A percentile compares a stretch with the other conserved stretches of the same genome.
Conservation (phyloP, 2,797 vertebrate genomes). For the Malacoraja senta region DNA sequence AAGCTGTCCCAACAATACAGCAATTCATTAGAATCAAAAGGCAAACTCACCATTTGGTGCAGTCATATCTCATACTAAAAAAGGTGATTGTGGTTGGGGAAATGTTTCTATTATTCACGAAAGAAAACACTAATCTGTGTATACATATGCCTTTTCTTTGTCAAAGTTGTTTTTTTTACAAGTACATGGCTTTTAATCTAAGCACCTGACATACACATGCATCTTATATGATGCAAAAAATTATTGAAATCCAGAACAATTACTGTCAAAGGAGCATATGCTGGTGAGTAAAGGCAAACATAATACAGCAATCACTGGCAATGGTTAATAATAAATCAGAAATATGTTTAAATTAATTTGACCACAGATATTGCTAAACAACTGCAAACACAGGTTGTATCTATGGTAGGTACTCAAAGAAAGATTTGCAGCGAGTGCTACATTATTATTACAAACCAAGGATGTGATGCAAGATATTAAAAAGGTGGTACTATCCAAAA, state of each 20-base stretch:
- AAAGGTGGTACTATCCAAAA: not conserved
- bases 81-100: not conserved
- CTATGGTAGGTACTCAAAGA: not conserved
- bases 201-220: not conserved
- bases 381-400: constrained; percentile 10
- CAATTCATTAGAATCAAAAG: too few relatives aligned
- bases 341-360: not conserved
- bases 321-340: not conserved
- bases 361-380: not conserved
- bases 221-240: not conserved
- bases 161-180: not conserved
- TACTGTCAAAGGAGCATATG: not conserved
- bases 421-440: not conserved
- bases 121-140: not conserved
- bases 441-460: not conserved
- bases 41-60: too few relatives aligned
- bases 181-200: not conserved
- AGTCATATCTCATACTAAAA: too few relatives aligned
- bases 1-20: too few relatives aligned
- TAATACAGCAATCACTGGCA: not conserved
- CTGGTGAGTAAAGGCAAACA: not conserved
- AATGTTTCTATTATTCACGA: not conserved
- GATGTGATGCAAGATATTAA: not conserved
- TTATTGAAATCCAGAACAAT: not conserved
- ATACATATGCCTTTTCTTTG: not conserved